Evolutionary conservation across 2,797 vertebrate genomes (phyloP), one percentile per base, ranked within the genome.

Genomic region (Dromococcyx pavoninus): DNA sequence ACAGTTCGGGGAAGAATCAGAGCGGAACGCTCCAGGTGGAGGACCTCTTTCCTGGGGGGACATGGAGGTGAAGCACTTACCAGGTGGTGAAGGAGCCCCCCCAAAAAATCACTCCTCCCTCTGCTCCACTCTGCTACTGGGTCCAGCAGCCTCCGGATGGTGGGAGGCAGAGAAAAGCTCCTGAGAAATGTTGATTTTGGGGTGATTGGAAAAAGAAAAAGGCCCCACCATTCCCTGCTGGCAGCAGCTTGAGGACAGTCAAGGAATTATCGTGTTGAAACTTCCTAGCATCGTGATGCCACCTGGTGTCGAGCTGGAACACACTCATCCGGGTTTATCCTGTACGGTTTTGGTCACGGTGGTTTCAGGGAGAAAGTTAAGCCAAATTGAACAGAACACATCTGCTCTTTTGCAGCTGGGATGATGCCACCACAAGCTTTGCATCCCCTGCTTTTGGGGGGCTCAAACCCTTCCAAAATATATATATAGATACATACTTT

Each of bases 1-100:
- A 35, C 98, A 98, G 39, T 98, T 98, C 17, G 98, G 98, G 35
- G 98, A 98, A 58, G 98, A 97, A 95, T 99, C 99, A 86, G 98
- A 98, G 95, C 98, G 99, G 87, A 96, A 70, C 92, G 94, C 97
- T 97, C 97, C 98, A 88, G 94, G 97, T 85, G 97, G 92, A 79
- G 98, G 98, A 96, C 97, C 98, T 97, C 98, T 98, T 86, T 99
- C 99, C 99, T 99, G 97, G 69, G 64, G 73, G 28, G 30, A 91
- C 74, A 95, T 0, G 1, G 56, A 21, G 60, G 23, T 87, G 50
- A 91, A 67, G 61, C 43, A 3, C 53, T 60, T 7, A 57, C 75
- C 23, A 0, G 30, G 22, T 22, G 32, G 82, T 65, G 50, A 76
- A 53, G 15, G 35, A 80, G 9, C n/a, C 8, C 24, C 24, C 35